Conservation (phyloP, 2,888 invertebrate genomes). For the Pseudanteris insignis region DNA sequence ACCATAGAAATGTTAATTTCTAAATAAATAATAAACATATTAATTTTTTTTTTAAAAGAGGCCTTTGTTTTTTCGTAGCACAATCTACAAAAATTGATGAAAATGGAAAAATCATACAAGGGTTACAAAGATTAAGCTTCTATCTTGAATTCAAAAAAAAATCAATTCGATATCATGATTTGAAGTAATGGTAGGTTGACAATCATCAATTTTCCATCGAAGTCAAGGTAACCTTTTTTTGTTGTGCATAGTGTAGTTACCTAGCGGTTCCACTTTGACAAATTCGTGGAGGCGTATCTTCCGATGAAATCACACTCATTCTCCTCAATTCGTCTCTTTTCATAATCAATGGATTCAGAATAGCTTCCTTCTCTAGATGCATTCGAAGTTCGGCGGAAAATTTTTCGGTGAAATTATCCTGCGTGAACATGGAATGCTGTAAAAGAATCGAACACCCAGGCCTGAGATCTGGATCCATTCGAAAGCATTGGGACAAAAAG, state of each 20-base stretch:
- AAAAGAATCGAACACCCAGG: constrained; percentile 74
- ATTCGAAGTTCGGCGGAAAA: constrained; percentile 75
- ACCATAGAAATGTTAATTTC: background rate
- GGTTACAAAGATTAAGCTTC: too few relatives aligned
- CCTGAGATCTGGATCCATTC: constrained; percentile 75
- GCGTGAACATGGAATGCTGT: constrained; percentile 73
- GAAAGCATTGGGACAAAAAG: constrained; percentile 69
- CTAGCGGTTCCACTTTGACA: constrained; percentile 53
- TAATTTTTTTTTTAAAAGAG: background rate
- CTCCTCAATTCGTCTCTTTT: constrained; percentile 54
- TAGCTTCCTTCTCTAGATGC: constrained; percentile 73
- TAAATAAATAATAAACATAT: background rate
- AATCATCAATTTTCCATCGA: too few relatives aligned
- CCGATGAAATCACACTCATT: constrained; percentile 46
- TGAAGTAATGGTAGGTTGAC: too few relatives aligned
- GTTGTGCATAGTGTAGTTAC: too few relatives aligned
- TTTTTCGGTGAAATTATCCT: constrained; percentile 74
- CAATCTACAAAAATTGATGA: too few relatives aligned
- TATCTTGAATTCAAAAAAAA: too few relatives aligned
- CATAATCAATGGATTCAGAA: constrained; percentile 68
- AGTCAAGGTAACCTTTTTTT: too few relatives aligned
- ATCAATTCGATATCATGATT: too few relatives aligned
- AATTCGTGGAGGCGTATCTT: constrained; percentile 48
- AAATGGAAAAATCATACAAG: too few relatives aligned
- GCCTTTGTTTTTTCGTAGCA: too few relatives aligned